A percentile compares a stretch with the other conserved stretches of the same genome.
Evolutionary conservation across 2,113 vertebrate species (phyloP).

Genomic region (Sigmodon hispidus): DNA sequence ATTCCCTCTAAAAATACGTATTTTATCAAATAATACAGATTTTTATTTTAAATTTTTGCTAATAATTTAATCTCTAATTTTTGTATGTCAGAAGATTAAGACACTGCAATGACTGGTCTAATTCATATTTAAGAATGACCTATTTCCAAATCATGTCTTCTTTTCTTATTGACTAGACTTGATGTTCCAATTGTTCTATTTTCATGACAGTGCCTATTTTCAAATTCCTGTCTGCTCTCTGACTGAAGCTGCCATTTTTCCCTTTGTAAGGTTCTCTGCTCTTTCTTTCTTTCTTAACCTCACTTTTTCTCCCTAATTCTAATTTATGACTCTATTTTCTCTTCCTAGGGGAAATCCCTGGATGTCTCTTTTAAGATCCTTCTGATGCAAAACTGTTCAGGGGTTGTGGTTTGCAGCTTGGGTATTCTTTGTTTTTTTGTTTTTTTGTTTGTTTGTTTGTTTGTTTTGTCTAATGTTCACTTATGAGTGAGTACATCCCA

Average conservation of each 20-base stretch:
- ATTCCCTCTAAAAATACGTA: background rate
- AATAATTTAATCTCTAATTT: background rate
- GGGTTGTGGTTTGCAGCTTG: no score
- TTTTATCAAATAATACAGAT: background rate
- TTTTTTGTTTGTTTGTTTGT: background rate
- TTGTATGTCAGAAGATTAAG: background rate
- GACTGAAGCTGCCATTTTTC: background rate
- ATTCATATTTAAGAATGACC: background rate
- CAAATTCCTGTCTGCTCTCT: background rate
- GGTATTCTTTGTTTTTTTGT: background rate
- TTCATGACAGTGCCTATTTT: background rate
- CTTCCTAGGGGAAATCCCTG: no score
- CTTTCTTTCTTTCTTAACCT: background rate
- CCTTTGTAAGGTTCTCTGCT: no score
- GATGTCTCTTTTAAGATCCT: no score
- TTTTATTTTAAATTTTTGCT: background rate
- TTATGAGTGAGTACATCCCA: no score
- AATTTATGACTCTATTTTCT: no score
- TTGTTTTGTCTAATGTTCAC: no score
- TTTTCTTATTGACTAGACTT: background rate
- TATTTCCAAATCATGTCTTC: background rate
- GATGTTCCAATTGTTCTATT: background rate
- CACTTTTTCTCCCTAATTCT: no score
- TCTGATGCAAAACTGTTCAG: no score
- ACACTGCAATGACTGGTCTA: background rate